Evolutionary conservation across 2,888 invertebrate genomes (phyloP), one percentile per base, ranked within the genome.

Genomic region (Deilephila porcellus): DNA sequence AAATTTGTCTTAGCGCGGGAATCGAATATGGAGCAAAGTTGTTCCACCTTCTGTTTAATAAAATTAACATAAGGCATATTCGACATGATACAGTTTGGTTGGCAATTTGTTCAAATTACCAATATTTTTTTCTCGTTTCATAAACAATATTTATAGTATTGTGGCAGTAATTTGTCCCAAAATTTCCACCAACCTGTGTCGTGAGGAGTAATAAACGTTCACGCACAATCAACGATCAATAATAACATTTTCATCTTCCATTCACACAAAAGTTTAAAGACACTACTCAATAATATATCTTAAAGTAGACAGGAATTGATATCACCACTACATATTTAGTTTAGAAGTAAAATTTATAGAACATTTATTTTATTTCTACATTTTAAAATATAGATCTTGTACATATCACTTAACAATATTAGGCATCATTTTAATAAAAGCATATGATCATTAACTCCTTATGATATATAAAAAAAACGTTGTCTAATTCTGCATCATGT

Each of bases 251-350:
- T 32, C 19, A 6, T 19, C 5, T 19, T 5, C n/a, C 20, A 37
- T 20, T 34, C 11, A 56, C 56, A 17, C 56, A 56, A n/a, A 45
- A 20, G 7, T 14, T 20, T 45, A 20, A 8, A 64, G 64, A 64
- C 8, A 64, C 45, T 20, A 37, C 37, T 5, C 4, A 37, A 37
- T 37, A 20, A 20, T 64, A 45, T 45, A n/a, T 45, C 20, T 64
- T 45, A 64, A 37, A 64, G 20, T 25, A 64, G 64, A 45, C 64
- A 64, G 20, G 64, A 37, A 45, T 64, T 64, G 25, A 25, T 62
- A 64, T 64, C 64, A 45, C 37, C 64, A 37, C n/a, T 45, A 45
- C 14, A 1, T 25, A 25, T 25, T 14, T n/a, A 64, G 19, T 20
- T 37, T n/a, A 37, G 20, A 37, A 45, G n/a, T 37, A 64, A 37